phyloP scores from a whole-genome alignment of 2,888 invertebrate species.

The Cantharis lateralis region DNA sequence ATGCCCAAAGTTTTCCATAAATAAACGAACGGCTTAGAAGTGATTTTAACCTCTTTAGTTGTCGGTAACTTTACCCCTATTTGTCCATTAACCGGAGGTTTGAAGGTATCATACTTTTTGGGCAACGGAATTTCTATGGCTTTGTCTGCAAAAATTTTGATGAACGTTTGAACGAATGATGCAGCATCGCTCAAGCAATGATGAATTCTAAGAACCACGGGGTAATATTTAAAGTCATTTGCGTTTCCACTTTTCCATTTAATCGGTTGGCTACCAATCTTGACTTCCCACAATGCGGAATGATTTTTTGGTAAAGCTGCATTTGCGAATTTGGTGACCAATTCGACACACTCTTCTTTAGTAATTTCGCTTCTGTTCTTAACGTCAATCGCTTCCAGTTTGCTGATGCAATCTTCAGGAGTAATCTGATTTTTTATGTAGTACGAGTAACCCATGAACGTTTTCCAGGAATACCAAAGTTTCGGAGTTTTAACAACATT shows the following conservation, averaged over 20 bases:
- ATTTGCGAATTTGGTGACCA: constrained; percentile 2
- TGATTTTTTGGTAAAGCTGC: neutral
- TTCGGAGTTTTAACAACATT: constrained; percentile 5
- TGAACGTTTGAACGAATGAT: neutral
- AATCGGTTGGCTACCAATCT: constrained; percentile 3
- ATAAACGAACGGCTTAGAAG: neutral
- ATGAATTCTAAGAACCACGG: constrained; percentile 2
- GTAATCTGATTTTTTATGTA: constrained; percentile 1
- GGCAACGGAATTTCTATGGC: neutral
- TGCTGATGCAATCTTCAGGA: neutral
- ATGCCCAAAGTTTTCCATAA: constrained; percentile 1
- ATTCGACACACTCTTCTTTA: neutral
- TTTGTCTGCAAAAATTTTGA: constrained; percentile 4
- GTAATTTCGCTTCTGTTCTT: neutral
- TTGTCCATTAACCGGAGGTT: neutral
- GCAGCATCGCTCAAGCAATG: constrained; percentile 6
- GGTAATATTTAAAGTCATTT: neutral
- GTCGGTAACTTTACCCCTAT: constrained; percentile 4
- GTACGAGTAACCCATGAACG: constrained; percentile 5
- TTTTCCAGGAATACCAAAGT: neutral
- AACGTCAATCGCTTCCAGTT: neutral
- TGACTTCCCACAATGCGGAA: constrained; percentile 3
- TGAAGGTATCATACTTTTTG: neutral
- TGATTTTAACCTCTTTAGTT: constrained; percentile 1
- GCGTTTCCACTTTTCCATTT: neutral